Percentiles rank a stretch among this genome's conserved stretches.
Conservation (phyloP, 2,888 invertebrate genomes). For the Ctena decussata region DNA sequence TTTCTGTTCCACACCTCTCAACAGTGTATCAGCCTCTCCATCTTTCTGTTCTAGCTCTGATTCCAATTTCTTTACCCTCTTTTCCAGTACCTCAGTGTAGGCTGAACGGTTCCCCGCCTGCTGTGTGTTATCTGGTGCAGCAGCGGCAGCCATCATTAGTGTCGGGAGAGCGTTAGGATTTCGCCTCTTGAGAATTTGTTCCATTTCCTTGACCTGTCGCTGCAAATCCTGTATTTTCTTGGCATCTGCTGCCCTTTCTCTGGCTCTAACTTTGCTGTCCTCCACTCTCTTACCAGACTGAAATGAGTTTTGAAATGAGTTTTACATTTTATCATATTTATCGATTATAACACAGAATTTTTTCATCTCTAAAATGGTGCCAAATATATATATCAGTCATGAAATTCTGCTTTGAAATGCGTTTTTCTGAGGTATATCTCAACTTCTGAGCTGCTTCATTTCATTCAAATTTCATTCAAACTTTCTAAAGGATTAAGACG, state of each 20-base stretch:
- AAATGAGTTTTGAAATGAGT: neutral
- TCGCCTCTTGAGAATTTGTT: conserved; percentile 82
- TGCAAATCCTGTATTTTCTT: conserved; percentile 85
- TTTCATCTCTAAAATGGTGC: no score
- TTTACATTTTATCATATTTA: neutral
- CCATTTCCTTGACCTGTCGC: conserved; percentile 86
- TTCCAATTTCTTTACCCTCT: conserved; percentile 82
- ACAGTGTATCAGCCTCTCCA: conserved; percentile 77
- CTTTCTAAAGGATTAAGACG: no score
- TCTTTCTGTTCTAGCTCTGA: conserved; percentile 82
- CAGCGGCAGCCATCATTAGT: conserved; percentile 85
- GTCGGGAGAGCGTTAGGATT: conserved; percentile 85
- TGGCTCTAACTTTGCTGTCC: conserved; percentile 80
- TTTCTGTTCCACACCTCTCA: conserved; percentile 85
- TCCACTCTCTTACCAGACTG: conserved; percentile 82
- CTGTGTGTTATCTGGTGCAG: conserved; percentile 69
- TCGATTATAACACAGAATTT: no score
- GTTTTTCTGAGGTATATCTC: no score
- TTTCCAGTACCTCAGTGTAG: conserved; percentile 80
- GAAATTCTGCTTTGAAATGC: no score
- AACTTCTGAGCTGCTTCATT: no score
- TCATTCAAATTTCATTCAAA: no score
- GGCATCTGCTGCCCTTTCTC: conserved; percentile 82
- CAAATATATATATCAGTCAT: no score
- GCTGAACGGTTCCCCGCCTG: conserved; percentile 54